Base-by-base conservation (phyloP, 53 echinoderm and acorn worm species). In the Holothuria leucospilota region DNA sequence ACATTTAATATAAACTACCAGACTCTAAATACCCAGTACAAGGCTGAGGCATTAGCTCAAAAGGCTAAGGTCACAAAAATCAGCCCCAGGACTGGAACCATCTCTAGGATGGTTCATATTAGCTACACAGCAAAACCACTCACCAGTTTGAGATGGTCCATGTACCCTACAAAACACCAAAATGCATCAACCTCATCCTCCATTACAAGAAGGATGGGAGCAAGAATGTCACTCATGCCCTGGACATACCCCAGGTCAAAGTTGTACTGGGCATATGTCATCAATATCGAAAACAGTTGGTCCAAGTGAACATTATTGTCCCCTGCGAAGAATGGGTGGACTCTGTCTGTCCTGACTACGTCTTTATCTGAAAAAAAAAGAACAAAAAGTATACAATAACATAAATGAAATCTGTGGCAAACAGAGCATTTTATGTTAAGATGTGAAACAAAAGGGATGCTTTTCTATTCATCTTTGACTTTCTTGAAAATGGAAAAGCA, bases 221-320 rank as follows among this genome's bases (percentile, higher is more conserved):
- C 93, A 62, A 99, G 86, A 69, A 99, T 88, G 77, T 99, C 99
- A 66, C 99, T 99, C 93, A 99, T 99, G 0, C 99, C 99, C 60
- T 99, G 99, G 5, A 99, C 99, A 62, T 99, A 99, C 24, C 99
- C 98, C 26, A 98, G 91, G 63, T 98, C 98, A 93, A 98, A 95
- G 92, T 98, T 98, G 77, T 80, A 95, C 89, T 95, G 95, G 68
- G 91, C 91, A 86, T 95, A 97, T 5, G 95, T 98, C 98, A 98
- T 98, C 12, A 95, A 92, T 59, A 93, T 93, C 21, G 95, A 93
- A 56, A 93, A 84, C 6, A 98, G 91, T 29, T 93, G 90, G 16
- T 95, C 98, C 38, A 95, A 63, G 62, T 98, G 94, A 29, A 93
- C 66, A 30, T 93, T 95, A 59, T 89, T 90, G n/a, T 95, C 93